These are phyloP conservation scores for Mesorhabditis spiculigera DNA, from an alignment of 2,888 invertebrate genomes.

Conservation along the genomic window DNA sequence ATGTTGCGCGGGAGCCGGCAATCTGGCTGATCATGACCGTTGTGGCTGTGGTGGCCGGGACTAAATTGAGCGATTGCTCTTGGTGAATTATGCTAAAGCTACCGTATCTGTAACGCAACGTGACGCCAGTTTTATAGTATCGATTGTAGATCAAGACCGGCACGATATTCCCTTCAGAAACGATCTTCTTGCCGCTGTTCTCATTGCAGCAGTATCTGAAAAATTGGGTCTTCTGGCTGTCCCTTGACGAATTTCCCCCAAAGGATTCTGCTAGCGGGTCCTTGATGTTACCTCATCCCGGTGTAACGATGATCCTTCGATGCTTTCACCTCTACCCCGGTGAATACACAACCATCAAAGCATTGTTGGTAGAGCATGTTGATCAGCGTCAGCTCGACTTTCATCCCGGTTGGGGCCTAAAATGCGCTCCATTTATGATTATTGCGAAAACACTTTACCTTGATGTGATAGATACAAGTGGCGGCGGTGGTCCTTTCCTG, in stretches of 20 bases:
- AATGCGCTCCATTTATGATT: background rate
- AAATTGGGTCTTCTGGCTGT: too few species aligned
- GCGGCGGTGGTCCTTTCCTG: background rate
- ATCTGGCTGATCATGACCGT: background rate
- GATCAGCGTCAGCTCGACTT: background rate
- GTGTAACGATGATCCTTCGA: background rate
- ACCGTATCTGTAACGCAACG: background rate
- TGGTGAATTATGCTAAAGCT: background rate
- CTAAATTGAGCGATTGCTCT: background rate
- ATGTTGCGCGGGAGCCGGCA: background rate
- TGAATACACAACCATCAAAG: background rate
- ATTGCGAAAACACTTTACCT: background rate
- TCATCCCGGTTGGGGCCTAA: slow-evolving; percentile 1
- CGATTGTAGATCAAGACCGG: slow-evolving; percentile 3
- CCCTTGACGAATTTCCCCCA: too few species aligned
- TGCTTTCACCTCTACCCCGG: background rate
- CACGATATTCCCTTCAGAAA: background rate
- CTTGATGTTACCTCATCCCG: background rate
- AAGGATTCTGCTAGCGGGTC: too few species aligned
- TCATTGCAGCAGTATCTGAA: background rate
- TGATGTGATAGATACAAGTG: background rate
- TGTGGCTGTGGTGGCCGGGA: background rate
- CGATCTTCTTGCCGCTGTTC: background rate
- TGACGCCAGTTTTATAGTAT: background rate
- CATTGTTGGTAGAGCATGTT: background rate